Conservation (phyloP, 2,797 vertebrate species). For the Phalloptychus januarius region DNA sequence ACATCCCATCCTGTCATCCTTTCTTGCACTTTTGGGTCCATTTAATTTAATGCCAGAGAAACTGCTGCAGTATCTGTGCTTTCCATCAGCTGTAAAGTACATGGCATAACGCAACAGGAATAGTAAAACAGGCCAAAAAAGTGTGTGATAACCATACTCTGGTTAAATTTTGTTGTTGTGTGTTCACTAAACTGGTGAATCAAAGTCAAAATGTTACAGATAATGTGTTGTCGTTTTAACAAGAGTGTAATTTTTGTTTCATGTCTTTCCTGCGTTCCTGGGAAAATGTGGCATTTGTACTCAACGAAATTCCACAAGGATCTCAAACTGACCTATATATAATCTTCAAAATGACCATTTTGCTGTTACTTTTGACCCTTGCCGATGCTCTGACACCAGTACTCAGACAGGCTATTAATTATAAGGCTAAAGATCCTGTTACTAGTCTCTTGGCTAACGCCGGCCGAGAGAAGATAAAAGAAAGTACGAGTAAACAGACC, state of each 20-base stretch:
- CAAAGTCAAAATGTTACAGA: neutral
- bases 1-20: neutral
- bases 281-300: neutral
- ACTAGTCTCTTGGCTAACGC: neutral
- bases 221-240: neutral
- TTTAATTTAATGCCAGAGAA: neutral
- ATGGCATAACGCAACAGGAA: neutral
- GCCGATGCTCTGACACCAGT: neutral
- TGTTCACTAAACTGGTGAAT: neutral
- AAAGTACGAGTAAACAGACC: constrained; percentile 16
- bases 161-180: neutral
- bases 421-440: neutral
- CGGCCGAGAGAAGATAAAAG: neutral
- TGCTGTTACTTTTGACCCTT: constrained; percentile 1
- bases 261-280: neutral
- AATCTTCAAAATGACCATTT: neutral
- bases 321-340: neutral
- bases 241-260: neutral
- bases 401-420: neutral
- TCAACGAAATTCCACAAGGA: neutral
- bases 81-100: neutral
- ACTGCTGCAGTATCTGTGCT: neutral
- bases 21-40: neutral
- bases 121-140: neutral
- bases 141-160: neutral